These are phyloP conservation scores for Mus spicilegus DNA, from an alignment of 2,113 vertebrate genomes.

Conservation along the genomic window DNA sequence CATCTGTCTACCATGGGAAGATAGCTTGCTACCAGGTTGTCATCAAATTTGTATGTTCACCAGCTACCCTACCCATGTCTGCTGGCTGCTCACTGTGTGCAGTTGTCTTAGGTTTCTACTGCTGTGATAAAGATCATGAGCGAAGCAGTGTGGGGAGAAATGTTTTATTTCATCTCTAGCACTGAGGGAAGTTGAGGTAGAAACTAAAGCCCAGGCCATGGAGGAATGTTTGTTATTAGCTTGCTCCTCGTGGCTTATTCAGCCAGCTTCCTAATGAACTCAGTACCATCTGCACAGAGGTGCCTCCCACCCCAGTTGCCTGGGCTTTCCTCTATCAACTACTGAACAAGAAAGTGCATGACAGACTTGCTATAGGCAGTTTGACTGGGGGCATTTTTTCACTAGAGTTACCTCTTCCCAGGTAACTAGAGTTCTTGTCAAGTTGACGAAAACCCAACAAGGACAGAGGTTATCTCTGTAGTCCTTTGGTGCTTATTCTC, in stretches of 20 bases:
- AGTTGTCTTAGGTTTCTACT: neutral
- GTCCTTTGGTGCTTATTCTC: neutral
- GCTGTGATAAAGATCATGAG: neutral
- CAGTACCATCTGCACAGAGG: neutral
- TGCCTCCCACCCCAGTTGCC: neutral
- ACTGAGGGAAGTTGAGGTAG: neutral
- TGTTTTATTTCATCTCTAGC: neutral
- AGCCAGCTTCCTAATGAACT: neutral
- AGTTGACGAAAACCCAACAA: neutral
- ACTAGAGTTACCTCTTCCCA: neutral
- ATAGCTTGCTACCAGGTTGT: neutral
- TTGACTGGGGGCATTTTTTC: neutral
- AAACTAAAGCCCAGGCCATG: neutral
- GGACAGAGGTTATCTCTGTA: neutral
- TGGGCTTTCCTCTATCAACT: neutral
- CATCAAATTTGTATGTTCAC: neutral
- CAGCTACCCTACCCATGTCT: neutral
- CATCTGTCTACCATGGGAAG: neutral
- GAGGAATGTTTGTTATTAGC: neutral
- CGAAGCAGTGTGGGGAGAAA: too few species aligned
- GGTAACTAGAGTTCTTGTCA: neutral
- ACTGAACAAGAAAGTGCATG: neutral
- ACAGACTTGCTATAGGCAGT: neutral
- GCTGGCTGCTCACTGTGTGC: neutral
- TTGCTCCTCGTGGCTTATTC: neutral